These are phyloP conservation scores for Zosterops lateralis DNA, from an alignment of 2,113 vertebrate genomes.

Conservation along the genomic window DNA sequence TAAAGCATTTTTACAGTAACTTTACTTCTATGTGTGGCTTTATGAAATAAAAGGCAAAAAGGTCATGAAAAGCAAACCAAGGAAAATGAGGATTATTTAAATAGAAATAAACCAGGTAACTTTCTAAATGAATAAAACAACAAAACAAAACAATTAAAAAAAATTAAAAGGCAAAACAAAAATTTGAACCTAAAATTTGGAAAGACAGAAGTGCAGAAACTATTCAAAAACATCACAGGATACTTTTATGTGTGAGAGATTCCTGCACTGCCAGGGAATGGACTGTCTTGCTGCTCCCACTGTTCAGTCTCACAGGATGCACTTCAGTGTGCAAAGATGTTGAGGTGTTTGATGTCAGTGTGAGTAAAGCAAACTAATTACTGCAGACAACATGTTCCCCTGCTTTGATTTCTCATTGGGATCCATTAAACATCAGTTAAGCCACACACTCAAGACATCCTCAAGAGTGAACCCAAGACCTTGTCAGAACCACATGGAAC, in stretches of 20 bases:
- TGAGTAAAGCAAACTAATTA: not conserved
- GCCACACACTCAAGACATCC: not conserved
- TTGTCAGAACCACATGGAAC: not conserved
- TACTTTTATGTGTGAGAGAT: not conserved
- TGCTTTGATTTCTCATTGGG: not conserved
- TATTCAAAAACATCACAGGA: not conserved
- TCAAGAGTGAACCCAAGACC: not conserved
- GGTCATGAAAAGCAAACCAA: not conserved
- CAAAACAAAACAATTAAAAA: not conserved
- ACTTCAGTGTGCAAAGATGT: accelerated
- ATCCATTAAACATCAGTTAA: not conserved
- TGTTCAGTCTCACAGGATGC: not conserved
- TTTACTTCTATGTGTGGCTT: not conserved
- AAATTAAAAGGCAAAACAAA: not conserved
- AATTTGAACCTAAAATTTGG: not conserved
- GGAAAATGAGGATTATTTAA: not conserved
- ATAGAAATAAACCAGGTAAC: not conserved
- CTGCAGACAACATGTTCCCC: not conserved
- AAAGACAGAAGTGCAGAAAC: not conserved
- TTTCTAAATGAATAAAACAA: not conserved
- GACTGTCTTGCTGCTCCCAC: not conserved
- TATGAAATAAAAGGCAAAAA: not conserved
- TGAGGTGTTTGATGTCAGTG: not conserved
- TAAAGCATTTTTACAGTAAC: not conserved
- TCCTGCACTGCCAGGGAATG: not conserved